Base-by-base conservation (phyloP, 2,888 invertebrate species). In the Drosophila buzzatii region DNA sequence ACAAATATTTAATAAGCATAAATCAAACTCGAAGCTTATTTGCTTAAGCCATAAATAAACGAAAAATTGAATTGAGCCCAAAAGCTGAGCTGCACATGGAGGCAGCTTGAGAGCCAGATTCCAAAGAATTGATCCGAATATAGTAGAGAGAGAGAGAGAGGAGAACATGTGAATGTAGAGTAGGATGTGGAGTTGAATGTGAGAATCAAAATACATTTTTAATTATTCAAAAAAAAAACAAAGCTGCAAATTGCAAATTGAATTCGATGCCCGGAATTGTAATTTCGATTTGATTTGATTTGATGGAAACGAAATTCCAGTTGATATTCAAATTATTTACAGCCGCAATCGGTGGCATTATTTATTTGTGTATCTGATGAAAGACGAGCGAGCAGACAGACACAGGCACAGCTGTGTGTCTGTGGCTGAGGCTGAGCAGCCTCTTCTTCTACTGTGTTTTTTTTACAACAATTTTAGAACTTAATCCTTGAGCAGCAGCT, bases 311-410 rank as follows among this genome's bases (percentile, higher is more conserved):
- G 41, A 27, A 55, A 55, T 39, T 55, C 61, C n/a, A 55, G 53
- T 55, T 55, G 27, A 31, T 55, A 41, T 41, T 53, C 53, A 39
- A 69, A 75, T 79, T 75, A 57, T 57, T 42, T 66, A 51, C 31
- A 39, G 55, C 56, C 41, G 59, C 58, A 56, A 70, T 80, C 70
- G 83, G 73, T 67, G 59, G 59, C 63, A 52, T 57, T 65, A 56
- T 56, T 78, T 55, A 84, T 81, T 75, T 70, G 8, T 37, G 33
- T 53, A 37, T 9, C 52, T 55, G 55, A 12, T 55, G 41, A 55
- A 39, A 27, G 55, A 8, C 23, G 41, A 27, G 37, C 37, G 16
- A 6, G 16, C 37, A 39, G 51, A 51, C 18, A 33, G 18, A 7
- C 37, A 20, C 27, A 27, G 27, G 6, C 27, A 27, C 27, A 1